Percentiles rank a stretch among this genome's conserved stretches.
These are phyloP conservation scores for Cepaea nemoralis DNA, from an alignment of 1,140 invertebrate genomes.

Conservation along the genomic window DNA sequence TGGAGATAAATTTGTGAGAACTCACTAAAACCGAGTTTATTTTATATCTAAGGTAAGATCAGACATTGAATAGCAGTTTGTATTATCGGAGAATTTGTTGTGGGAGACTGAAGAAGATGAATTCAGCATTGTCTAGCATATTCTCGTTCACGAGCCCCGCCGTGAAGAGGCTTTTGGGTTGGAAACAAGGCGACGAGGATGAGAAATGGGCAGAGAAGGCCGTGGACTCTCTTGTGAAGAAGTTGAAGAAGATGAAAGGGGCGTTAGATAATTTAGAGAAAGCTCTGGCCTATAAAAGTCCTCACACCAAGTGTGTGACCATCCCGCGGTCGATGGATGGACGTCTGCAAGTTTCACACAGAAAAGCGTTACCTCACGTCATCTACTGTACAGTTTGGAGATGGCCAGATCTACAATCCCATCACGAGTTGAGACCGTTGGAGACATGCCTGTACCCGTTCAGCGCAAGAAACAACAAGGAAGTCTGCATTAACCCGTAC, in stretches of 20 bases:
- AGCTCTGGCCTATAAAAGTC: constrained; percentile 91
- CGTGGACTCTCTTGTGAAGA: constrained; percentile 97
- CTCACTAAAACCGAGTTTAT: too few relatives aligned
- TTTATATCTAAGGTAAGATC: too few relatives aligned
- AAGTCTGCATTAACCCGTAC: constrained; percentile 98
- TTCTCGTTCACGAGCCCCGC: constrained; percentile 97
- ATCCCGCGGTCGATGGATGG: constrained; percentile 97
- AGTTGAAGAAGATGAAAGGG: constrained; percentile 93
- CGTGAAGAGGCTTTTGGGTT: constrained; percentile 95
- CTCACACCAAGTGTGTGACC: constrained; percentile 96
- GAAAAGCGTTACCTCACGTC: constrained; percentile 96
- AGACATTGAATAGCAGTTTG: too few relatives aligned
- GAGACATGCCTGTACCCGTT: constrained; percentile 95
- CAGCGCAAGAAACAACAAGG: constrained; percentile 91
- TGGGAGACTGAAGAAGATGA: constrained; percentile 47
- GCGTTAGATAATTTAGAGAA: constrained; percentile 96
- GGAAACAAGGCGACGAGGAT: constrained; percentile 97
- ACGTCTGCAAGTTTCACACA: constrained; percentile 88
- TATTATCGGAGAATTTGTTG: too few relatives aligned
- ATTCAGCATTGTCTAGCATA: constrained; percentile 76
- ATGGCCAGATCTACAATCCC: constrained; percentile 97
- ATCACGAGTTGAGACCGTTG: constrained; percentile 95
- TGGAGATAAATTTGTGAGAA: too few relatives aligned
- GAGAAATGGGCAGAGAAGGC: constrained; percentile 99
- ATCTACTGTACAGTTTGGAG: constrained; percentile 98